phyloP scores from a whole-genome alignment of 2,113 vertebrate genomes.

The Chiloscyllium plagiosum region DNA sequence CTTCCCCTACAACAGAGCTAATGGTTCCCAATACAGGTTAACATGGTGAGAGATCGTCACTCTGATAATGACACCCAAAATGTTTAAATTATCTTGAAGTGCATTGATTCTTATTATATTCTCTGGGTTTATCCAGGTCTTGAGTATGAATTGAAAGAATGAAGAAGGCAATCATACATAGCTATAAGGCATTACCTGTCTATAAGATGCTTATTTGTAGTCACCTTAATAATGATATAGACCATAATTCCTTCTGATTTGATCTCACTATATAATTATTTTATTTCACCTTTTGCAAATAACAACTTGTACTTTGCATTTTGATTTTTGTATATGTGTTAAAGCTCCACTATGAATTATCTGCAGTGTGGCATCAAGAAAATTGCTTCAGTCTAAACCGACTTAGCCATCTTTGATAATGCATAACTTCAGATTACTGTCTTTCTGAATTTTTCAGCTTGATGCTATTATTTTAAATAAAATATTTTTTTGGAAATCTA shows the following conservation, averaged over 20 bases:
- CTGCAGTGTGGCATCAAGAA: not conserved
- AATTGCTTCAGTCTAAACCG: not conserved
- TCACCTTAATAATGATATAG: not conserved
- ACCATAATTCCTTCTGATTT: not conserved
- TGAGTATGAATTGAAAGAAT: not conserved
- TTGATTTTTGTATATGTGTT: not conserved
- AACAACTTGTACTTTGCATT: not conserved
- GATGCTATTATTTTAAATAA: slow-evolving; percentile 31
- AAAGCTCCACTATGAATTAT: not conserved
- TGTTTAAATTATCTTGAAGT: not conserved
- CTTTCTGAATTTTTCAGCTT: slow-evolving; percentile 12
- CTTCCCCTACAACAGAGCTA: not conserved
- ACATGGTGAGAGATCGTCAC: not conserved
- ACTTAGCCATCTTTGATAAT: not conserved
- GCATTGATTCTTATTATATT: not conserved
- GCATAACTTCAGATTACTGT: not conserved
- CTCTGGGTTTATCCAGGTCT: not conserved
- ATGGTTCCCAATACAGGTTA: not conserved
- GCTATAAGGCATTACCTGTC: not conserved
- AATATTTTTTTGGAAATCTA: not conserved
- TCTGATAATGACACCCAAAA: not conserved
- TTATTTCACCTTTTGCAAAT: slow-evolving; percentile 1
- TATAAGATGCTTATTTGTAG: not conserved
- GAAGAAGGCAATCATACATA: not conserved
- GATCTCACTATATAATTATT: not conserved